Percentiles rank a stretch among this genome's conserved stretches.
phyloP scores from a whole-genome alignment of 2,888 invertebrate species.

The Helobdella robusta region DNA sequence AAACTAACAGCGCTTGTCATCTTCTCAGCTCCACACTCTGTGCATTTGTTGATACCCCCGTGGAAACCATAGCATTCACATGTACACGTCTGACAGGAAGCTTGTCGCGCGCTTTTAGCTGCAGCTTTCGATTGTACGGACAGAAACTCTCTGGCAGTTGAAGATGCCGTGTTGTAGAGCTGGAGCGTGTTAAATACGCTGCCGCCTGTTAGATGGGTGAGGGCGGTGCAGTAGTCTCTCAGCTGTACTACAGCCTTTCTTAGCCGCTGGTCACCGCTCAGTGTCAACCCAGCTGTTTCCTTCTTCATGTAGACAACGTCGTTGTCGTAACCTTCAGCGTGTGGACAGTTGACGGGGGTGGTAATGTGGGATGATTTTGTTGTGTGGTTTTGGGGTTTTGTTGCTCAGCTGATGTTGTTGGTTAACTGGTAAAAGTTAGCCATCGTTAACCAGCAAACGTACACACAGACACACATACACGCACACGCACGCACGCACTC shows the following conservation, averaged over 20 bases:
- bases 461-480: too few relatives aligned
- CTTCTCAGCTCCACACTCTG: conserved; percentile 34
- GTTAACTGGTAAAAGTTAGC: too few relatives aligned
- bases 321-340: conserved; percentile 39
- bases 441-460: too few relatives aligned
- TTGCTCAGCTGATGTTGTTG: neutral
- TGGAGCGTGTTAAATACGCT: conserved; percentile 58
- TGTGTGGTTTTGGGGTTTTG: too few relatives aligned
- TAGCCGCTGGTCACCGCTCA: conserved; percentile 64
- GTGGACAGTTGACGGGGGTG: neutral
- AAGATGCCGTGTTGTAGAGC: conserved; percentile 33
- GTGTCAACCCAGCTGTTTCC: conserved; percentile 56
- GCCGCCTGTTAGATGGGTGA: conserved; percentile 60
- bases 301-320: conserved; percentile 69
- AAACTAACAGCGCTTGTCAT: too few relatives aligned
- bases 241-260: conserved; percentile 47
- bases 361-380: too few relatives aligned
- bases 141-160: conserved; percentile 43
- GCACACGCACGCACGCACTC: too few relatives aligned
- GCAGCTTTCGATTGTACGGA: conserved; percentile 47
- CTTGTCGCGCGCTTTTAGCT: conserved; percentile 41
- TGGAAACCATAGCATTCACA: conserved; percentile 50
- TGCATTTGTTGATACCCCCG: conserved; percentile 47
- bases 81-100: conserved; percentile 50
- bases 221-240: conserved; percentile 56